phyloP scores from a whole-genome alignment of 2,888 invertebrate species.

The Tolmerus cingulatus region DNA sequence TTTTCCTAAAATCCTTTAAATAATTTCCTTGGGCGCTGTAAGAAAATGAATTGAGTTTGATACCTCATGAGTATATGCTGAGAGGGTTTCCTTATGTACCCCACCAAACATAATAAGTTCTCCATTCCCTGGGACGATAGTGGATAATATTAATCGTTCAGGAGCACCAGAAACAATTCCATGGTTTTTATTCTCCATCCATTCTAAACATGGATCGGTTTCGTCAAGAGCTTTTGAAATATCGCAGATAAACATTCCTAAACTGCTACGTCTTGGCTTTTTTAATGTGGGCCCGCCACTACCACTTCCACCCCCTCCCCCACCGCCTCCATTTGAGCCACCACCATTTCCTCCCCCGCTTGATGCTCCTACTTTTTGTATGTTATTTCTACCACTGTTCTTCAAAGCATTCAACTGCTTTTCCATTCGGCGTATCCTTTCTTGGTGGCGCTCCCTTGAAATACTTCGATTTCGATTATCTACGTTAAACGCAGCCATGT shows the following conservation, averaged over 20 bases:
- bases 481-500: constrained; percentile 69
- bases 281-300: constrained; percentile 57
- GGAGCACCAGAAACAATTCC: constrained; percentile 76
- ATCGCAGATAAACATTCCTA: constrained; percentile 87
- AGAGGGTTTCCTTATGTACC: constrained; percentile 80
- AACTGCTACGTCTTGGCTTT: constrained; percentile 71
- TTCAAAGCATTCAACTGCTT: constrained; percentile 66
- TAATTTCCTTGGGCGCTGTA: constrained; percentile 75
- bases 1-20: constrained; percentile 61
- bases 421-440: constrained; percentile 73
- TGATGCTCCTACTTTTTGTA: constrained; percentile 57
- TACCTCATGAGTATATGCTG: constrained; percentile 72
- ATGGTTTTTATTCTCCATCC: constrained; percentile 67
- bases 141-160: constrained; percentile 89
- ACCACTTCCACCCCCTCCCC: background rate
- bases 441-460: constrained; percentile 70
- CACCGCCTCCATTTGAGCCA: background rate
- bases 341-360: constrained; percentile 56
- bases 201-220: constrained; percentile 62
- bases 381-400: constrained; percentile 53
- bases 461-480: constrained; percentile 59
- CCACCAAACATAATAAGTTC: constrained; percentile 97
- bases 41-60: constrained; percentile 82
- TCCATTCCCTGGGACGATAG: constrained; percentile 86
- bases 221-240: constrained; percentile 75